Percentiles rank a stretch among this genome's conserved stretches.
Conservation (phyloP, 2,888 invertebrate genomes). For the Lasioglossum oenotherae region DNA sequence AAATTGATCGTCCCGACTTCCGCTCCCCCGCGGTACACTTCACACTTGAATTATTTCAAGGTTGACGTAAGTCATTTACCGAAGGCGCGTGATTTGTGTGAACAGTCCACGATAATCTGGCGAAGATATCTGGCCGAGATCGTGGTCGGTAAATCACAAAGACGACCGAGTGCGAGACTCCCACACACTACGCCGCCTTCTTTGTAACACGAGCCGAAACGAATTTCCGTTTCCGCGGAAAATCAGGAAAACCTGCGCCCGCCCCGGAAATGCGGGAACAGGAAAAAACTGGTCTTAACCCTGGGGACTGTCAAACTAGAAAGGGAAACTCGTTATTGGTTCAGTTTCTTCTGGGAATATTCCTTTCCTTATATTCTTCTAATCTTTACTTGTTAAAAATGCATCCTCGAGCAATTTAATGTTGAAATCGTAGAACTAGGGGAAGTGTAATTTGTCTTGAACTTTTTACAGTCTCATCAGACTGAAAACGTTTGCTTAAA, state of each 20-base stretch:
- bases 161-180: constrained; percentile 13
- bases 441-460: too few species aligned
- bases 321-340: constrained; percentile 48
- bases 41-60: neutral
- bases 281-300: constrained; percentile 35
- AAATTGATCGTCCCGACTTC: neutral
- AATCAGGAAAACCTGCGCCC: neutral
- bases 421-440: neutral
- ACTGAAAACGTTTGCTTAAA: too few species aligned
- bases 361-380: neutral
- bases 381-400: neutral
- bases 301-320: constrained; percentile 14
- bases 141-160: constrained; percentile 23
- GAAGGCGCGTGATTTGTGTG: neutral
- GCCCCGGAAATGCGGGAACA: constrained; percentile 43
- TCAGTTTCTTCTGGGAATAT: neutral
- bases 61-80: neutral
- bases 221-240: constrained; percentile 51
- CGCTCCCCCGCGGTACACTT: neutral
- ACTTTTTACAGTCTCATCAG: too few species aligned
- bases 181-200: constrained; percentile 8
- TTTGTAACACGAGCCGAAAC: constrained; percentile 36
- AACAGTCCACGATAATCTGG: neutral
- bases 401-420: neutral
- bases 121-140: constrained; percentile 16